These are phyloP conservation scores for Dexiosoma caninum DNA, from an alignment of 2,888 invertebrate genomes.

Conservation along the genomic window DNA sequence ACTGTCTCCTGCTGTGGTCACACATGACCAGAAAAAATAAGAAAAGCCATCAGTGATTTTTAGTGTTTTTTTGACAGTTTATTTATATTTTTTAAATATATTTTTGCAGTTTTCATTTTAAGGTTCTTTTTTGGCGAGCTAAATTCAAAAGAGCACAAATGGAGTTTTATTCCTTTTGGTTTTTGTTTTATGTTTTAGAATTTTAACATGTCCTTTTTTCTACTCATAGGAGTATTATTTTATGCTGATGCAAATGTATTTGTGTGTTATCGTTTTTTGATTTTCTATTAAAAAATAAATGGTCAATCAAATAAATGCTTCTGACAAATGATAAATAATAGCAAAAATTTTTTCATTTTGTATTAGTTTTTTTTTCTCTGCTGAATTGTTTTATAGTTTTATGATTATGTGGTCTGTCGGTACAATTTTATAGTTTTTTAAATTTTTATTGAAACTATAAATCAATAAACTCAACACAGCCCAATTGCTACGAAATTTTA, in stretches of 20 bases:
- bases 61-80: conserved; percentile 74
- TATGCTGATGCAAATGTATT: conserved; percentile 4
- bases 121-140: neutral
- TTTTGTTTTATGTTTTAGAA: conserved; percentile 47
- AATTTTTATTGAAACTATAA: too few species aligned
- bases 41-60: conserved; percentile 56
- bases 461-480: too few species aligned
- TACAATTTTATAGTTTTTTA: conserved; percentile 53
- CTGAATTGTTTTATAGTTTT: conserved; percentile 51
- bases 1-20: conserved; percentile 71
- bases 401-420: conserved; percentile 57
- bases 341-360: conserved; percentile 1
- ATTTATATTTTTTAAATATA: conserved; percentile 56
- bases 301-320: conserved; percentile 61
- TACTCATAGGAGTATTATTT: too few species aligned
- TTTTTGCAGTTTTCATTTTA: conserved; percentile 34
- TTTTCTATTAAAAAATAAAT: conserved; percentile 20
- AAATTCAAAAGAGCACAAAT: neutral
- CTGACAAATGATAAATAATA: conserved; percentile 61
- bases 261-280: conserved; percentile 53
- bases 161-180: neutral
- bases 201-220: conserved; percentile 8
- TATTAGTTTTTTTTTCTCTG: neutral
- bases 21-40: conserved; percentile 62
- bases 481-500: too few species aligned